Percentiles rank a stretch among this genome's conserved stretches.
These are phyloP conservation scores for Caenorhabditis japonica DNA, from an alignment of 2,888 invertebrate genomes.

Conservation along the genomic window DNA sequence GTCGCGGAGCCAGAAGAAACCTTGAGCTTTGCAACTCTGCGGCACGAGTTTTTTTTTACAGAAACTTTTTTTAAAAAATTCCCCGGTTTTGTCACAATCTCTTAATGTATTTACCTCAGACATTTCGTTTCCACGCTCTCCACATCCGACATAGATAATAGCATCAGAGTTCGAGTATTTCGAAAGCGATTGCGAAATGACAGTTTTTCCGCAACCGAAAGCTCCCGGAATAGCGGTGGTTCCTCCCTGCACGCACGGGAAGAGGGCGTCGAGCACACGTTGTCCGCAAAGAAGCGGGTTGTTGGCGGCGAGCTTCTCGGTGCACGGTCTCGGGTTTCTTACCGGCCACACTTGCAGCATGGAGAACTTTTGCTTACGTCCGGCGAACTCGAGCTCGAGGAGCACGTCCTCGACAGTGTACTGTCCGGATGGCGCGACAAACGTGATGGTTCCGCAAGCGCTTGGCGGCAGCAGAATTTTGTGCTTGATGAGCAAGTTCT, in stretches of 20 bases:
- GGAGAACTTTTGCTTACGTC: constrained; percentile 89
- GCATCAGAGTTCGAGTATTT: constrained; percentile 99
- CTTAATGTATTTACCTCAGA: constrained; percentile 83
- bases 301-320: constrained; percentile 98
- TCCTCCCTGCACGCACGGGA: constrained; percentile 85
- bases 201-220: constrained; percentile 99
- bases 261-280: constrained; percentile 95
- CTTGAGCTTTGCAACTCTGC: too few species aligned
- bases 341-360: constrained; percentile 99
- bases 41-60: too few species aligned
- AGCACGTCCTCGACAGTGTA: constrained; percentile 95
- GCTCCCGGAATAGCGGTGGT: constrained; percentile 81
- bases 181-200: constrained; percentile 98
- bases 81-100: background rate
- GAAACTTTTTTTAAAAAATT: background rate
- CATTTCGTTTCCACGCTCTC: constrained; percentile 99
- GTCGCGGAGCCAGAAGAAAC: too few species aligned
- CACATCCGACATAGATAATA: constrained; percentile 99
- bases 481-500: constrained; percentile 97
- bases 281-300: constrained; percentile 98
- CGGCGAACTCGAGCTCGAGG: constrained; percentile 98
- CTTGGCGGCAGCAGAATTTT: constrained; percentile 93
- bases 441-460: constrained; percentile 95
- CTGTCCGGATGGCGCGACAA: constrained; percentile 91
- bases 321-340: constrained; percentile 93